phyloP scores from a whole-genome alignment of 2,888 invertebrate species.

The Lithophane semibrunnea region DNA sequence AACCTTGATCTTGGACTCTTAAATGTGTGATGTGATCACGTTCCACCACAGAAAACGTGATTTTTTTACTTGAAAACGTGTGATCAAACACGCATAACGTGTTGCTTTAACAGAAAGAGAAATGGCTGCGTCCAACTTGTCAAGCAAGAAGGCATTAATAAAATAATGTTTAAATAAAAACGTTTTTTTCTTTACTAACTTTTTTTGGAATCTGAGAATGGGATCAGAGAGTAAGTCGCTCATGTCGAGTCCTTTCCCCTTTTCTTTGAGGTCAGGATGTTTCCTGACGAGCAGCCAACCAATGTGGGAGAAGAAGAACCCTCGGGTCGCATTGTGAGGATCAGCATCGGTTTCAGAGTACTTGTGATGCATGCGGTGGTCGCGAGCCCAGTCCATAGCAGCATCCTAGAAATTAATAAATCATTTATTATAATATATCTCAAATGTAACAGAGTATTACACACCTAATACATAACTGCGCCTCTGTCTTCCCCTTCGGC shows the following conservation, averaged over 20 bases:
- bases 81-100: not conserved
- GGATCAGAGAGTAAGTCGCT: conserved; percentile 96
- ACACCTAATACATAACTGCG: not conserved
- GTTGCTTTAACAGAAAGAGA: not conserved
- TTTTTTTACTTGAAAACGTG: conserved; percentile 1
- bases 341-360: conserved; percentile 98
- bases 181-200: conserved; percentile 90
- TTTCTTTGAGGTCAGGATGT: conserved; percentile 96
- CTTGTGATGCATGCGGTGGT: conserved; percentile 97
- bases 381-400: conserved; percentile 94
- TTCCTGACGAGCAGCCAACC: conserved; percentile 98
- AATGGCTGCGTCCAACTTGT: not conserved
- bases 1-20: conserved; percentile 4
- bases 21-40: not conserved
- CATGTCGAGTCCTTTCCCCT: conserved; percentile 96
- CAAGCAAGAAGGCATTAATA: not conserved
- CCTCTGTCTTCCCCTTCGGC: not conserved
- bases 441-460: not conserved
- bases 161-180: conserved; percentile 5
- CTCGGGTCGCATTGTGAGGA: conserved; percentile 97
- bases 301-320: conserved; percentile 98
- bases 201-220: conserved; percentile 96
- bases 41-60: not conserved
- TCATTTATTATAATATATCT: not conserved
- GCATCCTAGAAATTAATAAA: conserved; percentile 90